Base-by-base conservation (phyloP, 2,888 invertebrate genomes). In the Drosophila falleni region DNA sequence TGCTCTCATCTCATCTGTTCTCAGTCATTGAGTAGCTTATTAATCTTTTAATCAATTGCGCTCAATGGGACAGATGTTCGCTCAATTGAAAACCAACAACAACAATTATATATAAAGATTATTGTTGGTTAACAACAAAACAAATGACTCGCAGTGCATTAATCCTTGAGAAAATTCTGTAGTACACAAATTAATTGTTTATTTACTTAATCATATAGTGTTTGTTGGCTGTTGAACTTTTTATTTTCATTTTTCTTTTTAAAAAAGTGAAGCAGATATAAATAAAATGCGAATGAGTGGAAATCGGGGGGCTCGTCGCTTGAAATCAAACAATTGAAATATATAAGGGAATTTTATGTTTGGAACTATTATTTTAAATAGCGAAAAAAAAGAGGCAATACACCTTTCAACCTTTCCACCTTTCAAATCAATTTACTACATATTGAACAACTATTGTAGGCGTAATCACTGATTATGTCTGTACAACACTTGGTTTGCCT, bases 1-100 rank as follows among this genome's bases (percentile, higher is more conserved):
- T 51, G 11, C 39, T 66, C 65, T 37, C 50, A 42, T 41, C n/a
- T 16, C 33, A 44, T 41, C 33, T 26, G 35, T 35, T 51, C 51
- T 33, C 49, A 51, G 58, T 31, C 39, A 50, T 66, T 49, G 63
- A 29, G 49, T 50, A 47, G 19, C 41, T 50, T 71, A 50, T 71
- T 84, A 89, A 87, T 84, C 89, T 76, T 59, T 76, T 84, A 84
- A 83, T 83, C 83, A 64, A 87, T 81, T 66, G 71, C 59, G 85
- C 83, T 83, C 83, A 89, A 74, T 83, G 50, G 46, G 54, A 55
- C 55, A 62, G 59, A 47, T 37, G 49, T 54, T 76, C 81, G 81
- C 85, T 84, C 86, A 84, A 87, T 81, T 79, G 64, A 58, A 53
- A 47, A 42, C 16, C 46, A 54, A 35, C 51, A 58, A 37, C 49